These are phyloP conservation scores for Eretmochelys imbricata DNA, from an alignment of 2,113 vertebrate species.

Conservation along the genomic window DNA sequence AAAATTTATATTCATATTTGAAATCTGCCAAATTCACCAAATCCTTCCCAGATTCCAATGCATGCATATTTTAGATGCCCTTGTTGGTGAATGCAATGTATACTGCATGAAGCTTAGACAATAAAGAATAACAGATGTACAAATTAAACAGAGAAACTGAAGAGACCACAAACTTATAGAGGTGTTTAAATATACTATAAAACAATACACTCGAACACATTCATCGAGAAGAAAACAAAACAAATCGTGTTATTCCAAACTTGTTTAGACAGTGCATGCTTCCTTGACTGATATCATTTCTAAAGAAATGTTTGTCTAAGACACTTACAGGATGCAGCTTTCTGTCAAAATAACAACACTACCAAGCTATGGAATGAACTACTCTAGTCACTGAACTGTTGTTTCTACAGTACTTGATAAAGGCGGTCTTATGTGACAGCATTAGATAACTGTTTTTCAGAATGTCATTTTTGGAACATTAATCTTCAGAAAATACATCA, in stretches of 20 bases:
- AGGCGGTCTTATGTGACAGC: neutral
- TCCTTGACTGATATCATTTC: conserved; percentile 6
- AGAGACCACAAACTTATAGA: neutral
- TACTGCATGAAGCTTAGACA: neutral
- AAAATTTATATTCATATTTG: conserved; percentile 38
- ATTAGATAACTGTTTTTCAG: conserved; percentile 27
- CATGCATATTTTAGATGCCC: conserved; percentile 8
- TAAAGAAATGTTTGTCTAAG: neutral
- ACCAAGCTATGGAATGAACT: neutral
- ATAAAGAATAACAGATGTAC: neutral
- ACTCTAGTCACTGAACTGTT: neutral
- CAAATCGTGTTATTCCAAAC: conserved; percentile 14
- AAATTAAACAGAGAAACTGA: conserved; percentile 28
- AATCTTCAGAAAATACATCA: conserved; percentile 28
- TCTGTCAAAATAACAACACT: conserved; percentile 12
- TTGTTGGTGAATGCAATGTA: conserved; percentile 23
- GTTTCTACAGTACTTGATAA: neutral
- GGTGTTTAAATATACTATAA: neutral
- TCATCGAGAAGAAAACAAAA: neutral
- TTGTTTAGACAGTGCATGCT: neutral
- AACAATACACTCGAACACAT: neutral
- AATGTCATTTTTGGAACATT: conserved; percentile 3
- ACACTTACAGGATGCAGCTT: neutral
- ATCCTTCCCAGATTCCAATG: conserved; percentile 25
- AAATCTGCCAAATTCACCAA: conserved; percentile 29